Percentiles rank a stretch among this genome's conserved stretches.
Conservation (phyloP, 1,140 invertebrate genomes). For the Lucilia cuprina region DNA sequence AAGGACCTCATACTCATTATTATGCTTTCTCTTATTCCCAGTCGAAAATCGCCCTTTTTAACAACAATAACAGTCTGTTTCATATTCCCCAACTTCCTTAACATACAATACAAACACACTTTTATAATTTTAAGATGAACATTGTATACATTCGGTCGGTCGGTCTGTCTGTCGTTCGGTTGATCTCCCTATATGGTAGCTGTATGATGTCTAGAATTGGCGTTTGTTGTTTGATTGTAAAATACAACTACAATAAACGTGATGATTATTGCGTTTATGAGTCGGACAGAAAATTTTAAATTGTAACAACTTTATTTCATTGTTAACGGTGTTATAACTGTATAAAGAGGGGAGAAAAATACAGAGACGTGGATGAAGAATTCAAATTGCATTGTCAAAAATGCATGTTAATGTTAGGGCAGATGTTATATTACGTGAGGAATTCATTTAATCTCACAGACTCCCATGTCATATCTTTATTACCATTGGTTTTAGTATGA, state of each 20-base stretch:
- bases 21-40: not conserved
- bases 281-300: not conserved
- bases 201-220: not conserved
- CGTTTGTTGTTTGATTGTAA: not conserved
- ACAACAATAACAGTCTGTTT: not conserved
- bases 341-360: not conserved
- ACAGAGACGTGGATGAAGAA: not conserved
- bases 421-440: too few species aligned
- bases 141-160: not conserved
- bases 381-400: too few species aligned
- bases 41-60: not conserved
- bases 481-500: too few species aligned
- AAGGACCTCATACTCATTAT: not conserved
- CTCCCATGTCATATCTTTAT: too few species aligned
- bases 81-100: not conserved
- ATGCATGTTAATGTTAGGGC: too few species aligned
- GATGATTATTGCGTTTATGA: constrained; percentile 4
- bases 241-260: not conserved
- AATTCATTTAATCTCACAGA: too few species aligned
- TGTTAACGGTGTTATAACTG: not conserved
- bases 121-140: not conserved
- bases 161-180: too few species aligned
- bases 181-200: not conserved
- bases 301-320: not conserved
- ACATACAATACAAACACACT: not conserved